Evolutionary conservation across 92 coral and sea anemone genomes (phyloP), one percentile per base, ranked within the genome.

Genomic region (Epizoanthus scotinus): DNA sequence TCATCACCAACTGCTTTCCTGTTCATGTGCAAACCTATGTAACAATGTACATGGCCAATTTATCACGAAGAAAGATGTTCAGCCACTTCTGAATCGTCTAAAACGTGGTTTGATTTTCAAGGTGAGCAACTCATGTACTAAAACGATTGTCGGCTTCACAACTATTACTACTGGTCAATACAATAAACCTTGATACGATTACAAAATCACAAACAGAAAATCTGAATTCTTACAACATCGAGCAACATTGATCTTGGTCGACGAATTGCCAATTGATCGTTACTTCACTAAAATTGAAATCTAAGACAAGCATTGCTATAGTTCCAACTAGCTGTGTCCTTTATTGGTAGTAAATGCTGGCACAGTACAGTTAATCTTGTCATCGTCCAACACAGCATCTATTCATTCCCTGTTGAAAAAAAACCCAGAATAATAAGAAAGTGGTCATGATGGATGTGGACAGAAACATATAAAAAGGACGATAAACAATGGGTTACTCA

Each of bases 61-160:
- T 7, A 36, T 36, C 42, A 36, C 42, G 42, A 36, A 36, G 42
- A 36, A 36, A 36, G 42, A 4, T 3, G 42, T 36, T 36, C 42
- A 36, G 42, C 42, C 42, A 36, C 65, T 59, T n/a, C 24, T 59
- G 65, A 59, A 59, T 25, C 65, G 24, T 20, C 65, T 59, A 25
- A 25, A 20, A 25, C 22, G 27, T n/a, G 24, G 78, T 49, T 71
- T 71, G 78, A 71, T 71, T 49, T 71, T 71, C 63, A 71, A 49
- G 28, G n/a, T 71, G 78, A 71, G 20, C 49, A 66, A 66, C 36
- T 66, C 71, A 66, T 66, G 71, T 66, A 66, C 71, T 66, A 66
- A 66, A 66, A 52, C 63, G 78, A 71, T 71, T 71, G 78, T 71
- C 78, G 63, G 78, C 78, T 71, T 71, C 78, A 71, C 78, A 71